These are phyloP conservation scores for Campaea margaritaria DNA, from an alignment of 2,888 invertebrate genomes.

Conservation along the genomic window DNA sequence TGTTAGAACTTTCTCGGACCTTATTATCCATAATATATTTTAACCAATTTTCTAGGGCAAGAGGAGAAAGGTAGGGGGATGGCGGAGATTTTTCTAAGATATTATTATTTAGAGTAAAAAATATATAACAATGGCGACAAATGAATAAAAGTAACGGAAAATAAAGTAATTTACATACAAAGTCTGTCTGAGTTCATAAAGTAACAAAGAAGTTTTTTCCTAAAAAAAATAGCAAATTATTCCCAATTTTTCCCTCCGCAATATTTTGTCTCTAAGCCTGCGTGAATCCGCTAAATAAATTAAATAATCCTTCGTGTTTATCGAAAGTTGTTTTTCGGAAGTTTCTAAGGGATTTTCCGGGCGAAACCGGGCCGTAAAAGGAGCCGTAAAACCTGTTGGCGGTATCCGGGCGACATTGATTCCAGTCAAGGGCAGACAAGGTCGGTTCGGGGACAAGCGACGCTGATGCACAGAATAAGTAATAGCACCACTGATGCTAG, in stretches of 20 bases:
- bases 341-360: constrained; percentile 54
- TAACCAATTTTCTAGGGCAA: constrained; percentile 8
- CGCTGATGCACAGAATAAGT: constrained; percentile 22
- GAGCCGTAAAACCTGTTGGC: constrained; percentile 72
- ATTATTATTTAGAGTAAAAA: too few species aligned
- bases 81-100: too few species aligned
- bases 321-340: constrained; percentile 65
- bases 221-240: constrained; percentile 4
- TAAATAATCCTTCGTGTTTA: constrained; percentile 55
- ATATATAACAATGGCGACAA: too few species aligned
- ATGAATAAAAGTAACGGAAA: too few species aligned
- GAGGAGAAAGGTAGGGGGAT: too few species aligned
- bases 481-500: constrained; percentile 32
- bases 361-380: constrained; percentile 64
- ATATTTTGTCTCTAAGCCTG: constrained; percentile 20
- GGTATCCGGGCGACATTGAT: constrained; percentile 58
- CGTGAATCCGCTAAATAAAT: constrained; percentile 41
- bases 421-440: constrained; percentile 68
- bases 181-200: too few species aligned
- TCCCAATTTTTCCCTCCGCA: constrained; percentile 19
- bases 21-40: constrained; percentile 37
- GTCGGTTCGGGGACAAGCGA: constrained; percentile 44
- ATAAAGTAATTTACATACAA: too few species aligned
- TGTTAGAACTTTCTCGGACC: constrained; percentile 42
- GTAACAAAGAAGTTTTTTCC: not conserved